phyloP scores from a whole-genome alignment of 2,113 vertebrate species.

The Rhinolophus sinicus region DNA sequence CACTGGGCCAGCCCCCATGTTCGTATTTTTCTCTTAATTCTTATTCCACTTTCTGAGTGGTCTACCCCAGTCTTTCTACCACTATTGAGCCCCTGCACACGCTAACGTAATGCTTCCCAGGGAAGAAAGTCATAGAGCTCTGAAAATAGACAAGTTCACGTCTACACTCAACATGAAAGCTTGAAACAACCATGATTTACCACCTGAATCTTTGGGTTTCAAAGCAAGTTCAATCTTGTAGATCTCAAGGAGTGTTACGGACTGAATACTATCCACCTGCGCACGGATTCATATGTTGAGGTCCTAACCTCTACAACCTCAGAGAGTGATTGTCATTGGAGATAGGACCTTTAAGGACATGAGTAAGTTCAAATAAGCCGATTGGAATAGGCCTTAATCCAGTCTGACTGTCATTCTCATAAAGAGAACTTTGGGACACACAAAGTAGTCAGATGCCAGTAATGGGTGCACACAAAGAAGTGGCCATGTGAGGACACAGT shows the following conservation, averaged over 20 bases:
- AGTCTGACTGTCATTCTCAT: background rate
- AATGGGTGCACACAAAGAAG: background rate
- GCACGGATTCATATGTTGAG: background rate
- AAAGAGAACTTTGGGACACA: background rate
- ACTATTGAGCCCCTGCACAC: background rate
- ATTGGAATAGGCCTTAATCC: background rate
- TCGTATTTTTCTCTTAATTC: slow-evolving; percentile 47
- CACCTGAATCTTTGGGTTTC: background rate
- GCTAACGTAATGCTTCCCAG: background rate
- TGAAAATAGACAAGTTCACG: slow-evolving; percentile 11
- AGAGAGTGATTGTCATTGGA: background rate
- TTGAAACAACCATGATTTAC: slow-evolving; percentile 17
- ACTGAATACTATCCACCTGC: background rate
- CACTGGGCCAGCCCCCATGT: no score
- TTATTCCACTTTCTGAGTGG: background rate
- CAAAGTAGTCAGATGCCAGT: background rate
- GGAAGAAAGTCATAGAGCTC: background rate
- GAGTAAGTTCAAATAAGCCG: background rate
- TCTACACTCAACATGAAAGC: background rate
- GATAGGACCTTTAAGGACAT: background rate
- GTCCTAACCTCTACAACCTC: background rate
- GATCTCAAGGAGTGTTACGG: background rate
- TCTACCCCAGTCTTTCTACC: background rate
- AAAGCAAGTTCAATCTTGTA: slow-evolving; percentile 28
- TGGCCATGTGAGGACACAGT: background rate